Percentiles rank a stretch among this genome's conserved stretches.
These are phyloP conservation scores for Tineola bisselliella DNA, from an alignment of 2,888 invertebrate species.

Conservation along the genomic window DNA sequence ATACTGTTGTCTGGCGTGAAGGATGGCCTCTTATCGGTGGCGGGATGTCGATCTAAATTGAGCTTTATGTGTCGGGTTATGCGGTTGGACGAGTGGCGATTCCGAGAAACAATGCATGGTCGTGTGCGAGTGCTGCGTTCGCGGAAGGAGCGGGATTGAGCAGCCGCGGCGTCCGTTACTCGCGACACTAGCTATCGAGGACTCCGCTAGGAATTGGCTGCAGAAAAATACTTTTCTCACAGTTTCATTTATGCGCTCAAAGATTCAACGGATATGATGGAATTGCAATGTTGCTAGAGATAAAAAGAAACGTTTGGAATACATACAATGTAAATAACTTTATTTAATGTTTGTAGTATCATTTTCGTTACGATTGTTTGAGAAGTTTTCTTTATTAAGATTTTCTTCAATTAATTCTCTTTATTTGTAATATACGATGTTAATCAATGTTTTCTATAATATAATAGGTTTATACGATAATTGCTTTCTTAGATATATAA, in stretches of 20 bases:
- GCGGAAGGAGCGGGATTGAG: conserved; percentile 54
- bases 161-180: conserved; percentile 51
- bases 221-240: conserved; percentile 41
- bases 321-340: background rate
- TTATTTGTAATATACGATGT: too few relatives aligned
- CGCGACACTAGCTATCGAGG: conserved; percentile 33
- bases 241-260: background rate
- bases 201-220: conserved; percentile 51
- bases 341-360: too few relatives aligned
- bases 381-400: too few relatives aligned
- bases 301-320: background rate
- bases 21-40: conserved; percentile 7
- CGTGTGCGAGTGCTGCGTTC: conserved; percentile 27
- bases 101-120: conserved; percentile 58
- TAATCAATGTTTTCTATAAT: too few relatives aligned
- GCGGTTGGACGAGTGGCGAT: conserved; percentile 46
- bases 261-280: conserved; percentile 7
- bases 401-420: too few relatives aligned
- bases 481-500: too few relatives aligned
- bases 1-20: conserved; percentile 9
- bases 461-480: too few relatives aligned
- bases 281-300: background rate
- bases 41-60: conserved; percentile 26
- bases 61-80: conserved; percentile 40
- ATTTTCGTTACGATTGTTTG: too few relatives aligned